A percentile compares a stretch with the other conserved stretches of the same genome.
Evolutionary conservation across 2,888 invertebrate species (phyloP).

Genomic region (Catocala nupta): DNA sequence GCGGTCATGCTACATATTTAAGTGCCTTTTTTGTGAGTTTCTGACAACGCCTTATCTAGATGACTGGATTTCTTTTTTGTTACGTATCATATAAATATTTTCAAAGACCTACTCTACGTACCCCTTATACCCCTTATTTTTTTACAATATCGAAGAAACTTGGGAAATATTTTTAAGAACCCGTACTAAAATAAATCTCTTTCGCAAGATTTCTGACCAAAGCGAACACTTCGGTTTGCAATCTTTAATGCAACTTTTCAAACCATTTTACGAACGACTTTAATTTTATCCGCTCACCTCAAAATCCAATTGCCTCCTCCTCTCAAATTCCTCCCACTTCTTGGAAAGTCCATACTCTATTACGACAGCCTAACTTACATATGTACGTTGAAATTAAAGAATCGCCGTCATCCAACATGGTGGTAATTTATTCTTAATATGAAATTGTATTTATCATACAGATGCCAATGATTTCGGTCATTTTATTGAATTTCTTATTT

Average conservation of each 20-base stretch:
- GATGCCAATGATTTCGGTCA: conserved; percentile 25
- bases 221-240: background rate
- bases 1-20: no score
- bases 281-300: background rate
- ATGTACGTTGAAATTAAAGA: conserved; percentile 1
- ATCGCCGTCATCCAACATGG: conserved; percentile 9
- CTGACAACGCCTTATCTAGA: no score
- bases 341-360: background rate
- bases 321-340: background rate
- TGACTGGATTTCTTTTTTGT: no score
- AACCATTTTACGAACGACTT: background rate
- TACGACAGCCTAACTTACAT: background rate
- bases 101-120: no score
- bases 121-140: no score
- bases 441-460: conserved; percentile 46
- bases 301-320: background rate
- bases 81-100: no score
- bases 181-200: no score
- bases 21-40: no score
- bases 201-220: no score
- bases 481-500: conserved; percentile 25
- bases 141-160: no score
- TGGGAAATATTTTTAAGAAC: no score
- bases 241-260: background rate
- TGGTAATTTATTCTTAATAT: conserved; percentile 51